Conservation (phyloP, 2,888 invertebrate genomes). For the Fragum whitleyi region DNA sequence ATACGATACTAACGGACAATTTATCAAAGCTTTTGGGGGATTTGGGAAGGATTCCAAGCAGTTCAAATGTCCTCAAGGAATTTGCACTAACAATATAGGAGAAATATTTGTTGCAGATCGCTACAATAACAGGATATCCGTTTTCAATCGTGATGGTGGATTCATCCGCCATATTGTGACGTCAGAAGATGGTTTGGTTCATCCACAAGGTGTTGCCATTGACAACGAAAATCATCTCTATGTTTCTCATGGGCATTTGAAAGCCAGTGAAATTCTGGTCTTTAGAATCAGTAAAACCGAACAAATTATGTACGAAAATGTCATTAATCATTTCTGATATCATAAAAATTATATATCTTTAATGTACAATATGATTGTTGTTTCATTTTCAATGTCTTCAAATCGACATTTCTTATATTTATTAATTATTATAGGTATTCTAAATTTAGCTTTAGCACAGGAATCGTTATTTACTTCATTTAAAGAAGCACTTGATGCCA, state of each 20-base stretch:
- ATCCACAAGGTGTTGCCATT: constrained; percentile 72
- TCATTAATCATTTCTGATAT: constrained; percentile 6
- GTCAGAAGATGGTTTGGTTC: constrained; percentile 66
- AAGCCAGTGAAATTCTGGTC: constrained; percentile 69
- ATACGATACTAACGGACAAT: constrained; percentile 85
- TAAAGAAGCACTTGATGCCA: too few relatives aligned
- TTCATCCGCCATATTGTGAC: constrained; percentile 76
- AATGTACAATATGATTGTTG: too few relatives aligned
- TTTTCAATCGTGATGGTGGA: constrained; percentile 74
- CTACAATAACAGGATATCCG: constrained; percentile 84
- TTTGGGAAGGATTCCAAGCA: constrained; percentile 86
- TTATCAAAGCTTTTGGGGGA: constrained; percentile 85
- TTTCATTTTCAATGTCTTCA: too few relatives aligned
- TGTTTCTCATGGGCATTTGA: constrained; percentile 72
- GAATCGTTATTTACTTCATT: too few relatives aligned
- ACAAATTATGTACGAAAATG: neutral
- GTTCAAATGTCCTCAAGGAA: constrained; percentile 86
- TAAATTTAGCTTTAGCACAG: too few relatives aligned
- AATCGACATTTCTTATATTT: too few relatives aligned
- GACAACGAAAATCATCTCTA: constrained; percentile 64
- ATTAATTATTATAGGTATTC: too few relatives aligned
- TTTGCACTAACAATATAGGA: constrained; percentile 85
- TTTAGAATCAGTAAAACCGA: constrained; percentile 44
- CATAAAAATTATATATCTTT: too few relatives aligned
- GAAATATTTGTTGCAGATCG: constrained; percentile 86